phyloP scores from a whole-genome alignment of 2,797 vertebrate genomes.

The Sebastiscus tertius region DNA sequence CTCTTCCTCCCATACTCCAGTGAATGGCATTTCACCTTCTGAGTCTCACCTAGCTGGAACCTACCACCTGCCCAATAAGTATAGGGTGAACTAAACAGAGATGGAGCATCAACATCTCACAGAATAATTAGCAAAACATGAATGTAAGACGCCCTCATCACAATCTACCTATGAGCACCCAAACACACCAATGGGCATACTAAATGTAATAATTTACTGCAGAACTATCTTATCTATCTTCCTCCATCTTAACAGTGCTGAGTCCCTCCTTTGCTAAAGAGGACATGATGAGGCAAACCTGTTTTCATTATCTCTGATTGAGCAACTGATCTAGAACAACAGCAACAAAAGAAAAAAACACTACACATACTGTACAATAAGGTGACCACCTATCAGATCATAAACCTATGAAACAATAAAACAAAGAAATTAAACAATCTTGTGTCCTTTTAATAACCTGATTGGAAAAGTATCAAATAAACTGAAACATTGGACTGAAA shows the following conservation, averaged over 20 bases:
- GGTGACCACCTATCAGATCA: background rate
- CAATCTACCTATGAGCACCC: fast-evolving
- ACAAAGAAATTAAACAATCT: background rate
- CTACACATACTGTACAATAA: fast-evolving
- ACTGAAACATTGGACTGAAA: background rate
- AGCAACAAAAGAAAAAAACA: background rate
- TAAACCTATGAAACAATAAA: background rate
- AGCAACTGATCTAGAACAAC: background rate
- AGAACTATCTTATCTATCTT: background rate
- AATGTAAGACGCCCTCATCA: background rate
- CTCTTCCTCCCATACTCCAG: background rate
- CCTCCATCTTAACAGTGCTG: background rate
- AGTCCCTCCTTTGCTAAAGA: background rate
- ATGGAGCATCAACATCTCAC: background rate
- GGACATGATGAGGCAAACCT: background rate
- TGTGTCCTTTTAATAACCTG: background rate
- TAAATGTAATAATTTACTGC: background rate
- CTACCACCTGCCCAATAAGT: background rate
- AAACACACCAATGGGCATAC: fast-evolving
- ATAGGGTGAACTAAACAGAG: background rate
- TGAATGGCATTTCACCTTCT: background rate
- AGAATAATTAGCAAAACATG: background rate
- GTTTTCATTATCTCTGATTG: background rate
- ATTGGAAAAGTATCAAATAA: background rate
- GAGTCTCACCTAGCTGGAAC: background rate